phyloP scores from a whole-genome alignment of 2,113 vertebrate genomes.

The Oxyura jamaicensis region DNA sequence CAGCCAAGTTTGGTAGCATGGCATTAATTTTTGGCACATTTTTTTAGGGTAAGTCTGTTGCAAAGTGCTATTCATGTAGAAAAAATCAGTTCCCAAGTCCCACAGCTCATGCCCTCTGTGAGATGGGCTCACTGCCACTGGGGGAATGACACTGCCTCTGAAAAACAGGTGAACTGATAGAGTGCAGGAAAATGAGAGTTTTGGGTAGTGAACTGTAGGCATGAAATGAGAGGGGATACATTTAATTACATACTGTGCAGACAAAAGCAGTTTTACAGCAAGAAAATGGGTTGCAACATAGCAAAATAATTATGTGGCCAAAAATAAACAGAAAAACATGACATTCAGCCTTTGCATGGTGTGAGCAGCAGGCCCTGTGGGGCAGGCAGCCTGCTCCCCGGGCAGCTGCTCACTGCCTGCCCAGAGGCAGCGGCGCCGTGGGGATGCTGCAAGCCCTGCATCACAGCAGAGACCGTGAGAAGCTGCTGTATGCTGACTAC shows the following conservation, averaged over 20 bases:
- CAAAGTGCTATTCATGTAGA: neutral
- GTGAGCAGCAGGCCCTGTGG: neutral
- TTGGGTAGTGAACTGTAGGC: neutral
- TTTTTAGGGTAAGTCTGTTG: neutral
- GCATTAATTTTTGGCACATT: neutral
- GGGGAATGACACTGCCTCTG: neutral
- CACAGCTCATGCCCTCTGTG: neutral
- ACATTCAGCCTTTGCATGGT: neutral
- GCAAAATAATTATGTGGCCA: neutral
- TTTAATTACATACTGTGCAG: neutral
- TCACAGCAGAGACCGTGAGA: neutral
- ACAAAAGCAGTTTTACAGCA: neutral
- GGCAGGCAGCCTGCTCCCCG: rapidly evolving
- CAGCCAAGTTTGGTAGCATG: neutral
- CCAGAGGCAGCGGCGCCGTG: neutral
- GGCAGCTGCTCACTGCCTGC: neutral
- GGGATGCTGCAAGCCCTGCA: neutral
- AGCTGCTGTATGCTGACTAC: neutral
- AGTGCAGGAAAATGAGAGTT: neutral
- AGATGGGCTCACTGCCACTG: neutral
- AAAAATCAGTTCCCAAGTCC: neutral
- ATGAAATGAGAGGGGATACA: neutral
- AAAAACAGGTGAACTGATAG: neutral
- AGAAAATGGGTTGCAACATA: neutral
- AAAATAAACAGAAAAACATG: neutral